Conservation (phyloP, 2,888 invertebrate species). For the Caradrina kadenii region DNA sequence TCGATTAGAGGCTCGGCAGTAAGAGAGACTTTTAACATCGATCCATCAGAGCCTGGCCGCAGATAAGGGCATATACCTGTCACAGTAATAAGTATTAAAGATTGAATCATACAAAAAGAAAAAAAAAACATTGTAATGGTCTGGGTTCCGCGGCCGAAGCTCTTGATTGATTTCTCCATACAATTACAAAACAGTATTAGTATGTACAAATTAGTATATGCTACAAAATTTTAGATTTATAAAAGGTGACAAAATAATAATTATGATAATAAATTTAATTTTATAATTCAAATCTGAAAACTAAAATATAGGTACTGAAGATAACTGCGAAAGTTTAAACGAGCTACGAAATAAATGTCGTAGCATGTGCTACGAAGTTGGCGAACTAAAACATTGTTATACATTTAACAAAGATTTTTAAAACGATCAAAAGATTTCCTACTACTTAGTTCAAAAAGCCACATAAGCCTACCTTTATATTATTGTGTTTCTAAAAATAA, state of each 20-base stretch:
- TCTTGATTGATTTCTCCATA: constrained; percentile 45
- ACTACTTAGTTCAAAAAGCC: constrained; percentile 39
- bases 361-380: constrained; percentile 37
- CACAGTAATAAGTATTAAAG: constrained; percentile 85
- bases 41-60: constrained; percentile 83
- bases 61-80: constrained; percentile 85
- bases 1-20: constrained; percentile 80
- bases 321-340: neutral
- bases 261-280: no score
- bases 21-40: constrained; percentile 82
- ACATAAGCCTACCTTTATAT: constrained; percentile 64
- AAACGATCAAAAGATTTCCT: neutral
- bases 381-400: neutral
- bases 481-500: constrained; percentile 72
- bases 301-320: neutral
- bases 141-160: constrained; percentile 61
- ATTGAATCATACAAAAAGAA: constrained; percentile 74
- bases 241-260: no score
- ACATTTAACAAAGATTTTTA: constrained; percentile 3
- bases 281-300: no score
- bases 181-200: constrained; percentile 30
- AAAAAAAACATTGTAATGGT: constrained; percentile 68
- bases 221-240: neutral
- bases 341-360: constrained; percentile 30
- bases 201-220: constrained; percentile 9